Base-by-base conservation (phyloP, 2,797 vertebrate species). In the Semaprochilodus insignis region DNA sequence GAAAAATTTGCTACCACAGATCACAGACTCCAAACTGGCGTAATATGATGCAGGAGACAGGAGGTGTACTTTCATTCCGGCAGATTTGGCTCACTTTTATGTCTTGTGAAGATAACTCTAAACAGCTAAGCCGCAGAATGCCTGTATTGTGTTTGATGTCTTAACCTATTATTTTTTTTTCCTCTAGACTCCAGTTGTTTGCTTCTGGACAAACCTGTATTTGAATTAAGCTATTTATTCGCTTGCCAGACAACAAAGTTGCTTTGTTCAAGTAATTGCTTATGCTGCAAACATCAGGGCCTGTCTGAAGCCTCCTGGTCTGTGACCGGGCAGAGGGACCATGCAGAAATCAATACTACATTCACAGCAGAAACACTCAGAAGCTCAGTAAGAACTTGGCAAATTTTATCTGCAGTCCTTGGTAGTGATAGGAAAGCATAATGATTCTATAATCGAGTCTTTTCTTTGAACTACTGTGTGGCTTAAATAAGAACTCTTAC, bases 211-310 rank as follows among this genome's bases (percentile, higher is more conserved):
- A 66, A 78, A 77, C 44, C 40, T 65, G 31, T n/a, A 27, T 71
- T 73, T 44, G 21, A 73, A 77, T 78, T 48, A 74, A 44, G 81
- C 67, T 77, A 27, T 25, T n/a, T 59, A 66, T 77, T 63, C 27
- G 52, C 63, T 81, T 25, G 48, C 54, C 59, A 69, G 51, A 78
- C 36, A 67, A 81, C 27, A 44, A 74, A 63, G 44, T 78, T 73
- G 74, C 51, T 74, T 81, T 51, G 59, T 59, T 36, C 25, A 25
- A 55, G 40, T 40, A 11, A 63, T 72, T 84, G 74, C 54, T 69
- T 77, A 78, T 81, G 76, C 75, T 60, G 62, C 52, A 78, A 85
- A 85, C 81, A 81, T 69, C 79, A 74, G 66, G 52, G 54, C 27
- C 74, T 66, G 74, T 77, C 69, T 81, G 40, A 69, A 62, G 54